Conservation (phyloP, 1,140 invertebrate species). For the Neodiprion virginianus region DNA sequence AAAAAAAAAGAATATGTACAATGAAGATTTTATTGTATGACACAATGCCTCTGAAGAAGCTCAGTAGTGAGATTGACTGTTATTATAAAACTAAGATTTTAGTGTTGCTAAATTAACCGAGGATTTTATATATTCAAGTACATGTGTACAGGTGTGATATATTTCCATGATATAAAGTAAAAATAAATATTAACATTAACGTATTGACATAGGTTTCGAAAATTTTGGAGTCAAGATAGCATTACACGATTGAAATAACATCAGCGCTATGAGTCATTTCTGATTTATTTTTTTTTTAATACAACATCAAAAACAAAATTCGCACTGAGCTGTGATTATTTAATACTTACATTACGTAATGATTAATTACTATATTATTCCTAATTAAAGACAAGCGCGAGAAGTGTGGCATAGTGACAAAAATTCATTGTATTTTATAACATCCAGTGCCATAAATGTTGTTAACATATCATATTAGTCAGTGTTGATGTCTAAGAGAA, state of each 20-base stretch:
- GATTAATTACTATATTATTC: background rate
- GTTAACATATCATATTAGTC: background rate
- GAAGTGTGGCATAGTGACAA: background rate
- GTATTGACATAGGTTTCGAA: too few relatives aligned
- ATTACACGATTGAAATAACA: too few relatives aligned
- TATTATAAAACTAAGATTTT: background rate
- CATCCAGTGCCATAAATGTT: background rate
- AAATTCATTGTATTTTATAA: background rate
- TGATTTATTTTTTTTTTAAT: too few relatives aligned
- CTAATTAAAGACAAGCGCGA: background rate
- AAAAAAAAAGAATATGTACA: background rate
- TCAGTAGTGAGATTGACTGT: too few relatives aligned
- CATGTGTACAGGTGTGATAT: background rate
- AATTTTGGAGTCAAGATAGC: too few relatives aligned
- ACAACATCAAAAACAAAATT: background rate
- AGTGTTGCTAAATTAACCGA: background rate
- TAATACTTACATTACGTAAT: background rate
- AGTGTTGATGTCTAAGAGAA: background rate
- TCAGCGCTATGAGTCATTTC: too few relatives aligned
- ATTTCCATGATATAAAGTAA: background rate
- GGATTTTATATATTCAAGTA: background rate
- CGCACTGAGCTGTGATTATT: constrained; percentile 4
- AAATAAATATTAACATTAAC: too few relatives aligned
- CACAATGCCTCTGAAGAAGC: too few relatives aligned
- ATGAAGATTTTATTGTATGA: background rate